These are phyloP conservation scores for Theretra japonica DNA, from an alignment of 2,888 invertebrate genomes.

Conservation along the genomic window DNA sequence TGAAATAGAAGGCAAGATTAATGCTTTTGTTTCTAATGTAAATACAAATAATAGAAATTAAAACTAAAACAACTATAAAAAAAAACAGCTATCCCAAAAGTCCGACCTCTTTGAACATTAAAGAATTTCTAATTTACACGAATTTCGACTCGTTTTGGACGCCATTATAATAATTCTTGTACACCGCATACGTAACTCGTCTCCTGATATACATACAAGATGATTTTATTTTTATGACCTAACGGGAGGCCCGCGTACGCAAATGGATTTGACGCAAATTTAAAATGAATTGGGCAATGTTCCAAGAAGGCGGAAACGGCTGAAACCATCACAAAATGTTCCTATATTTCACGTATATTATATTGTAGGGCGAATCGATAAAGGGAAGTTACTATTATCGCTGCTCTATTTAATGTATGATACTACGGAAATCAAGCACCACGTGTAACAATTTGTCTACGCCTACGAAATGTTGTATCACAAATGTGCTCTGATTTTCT, in stretches of 20 bases:
- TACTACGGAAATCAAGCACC: too few species aligned
- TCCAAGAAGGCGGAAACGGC: conserved; percentile 62
- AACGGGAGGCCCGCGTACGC: conserved; percentile 55
- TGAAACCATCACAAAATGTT: conserved; percentile 49
- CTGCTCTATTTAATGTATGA: background rate
- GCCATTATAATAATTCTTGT: background rate
- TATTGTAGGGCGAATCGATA: background rate
- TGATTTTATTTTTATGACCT: conserved; percentile 58
- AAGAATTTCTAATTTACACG: too few species aligned
- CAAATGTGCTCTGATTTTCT: too few species aligned
- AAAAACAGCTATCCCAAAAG: background rate
- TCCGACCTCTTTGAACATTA: background rate
- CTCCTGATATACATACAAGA: conserved; percentile 34
- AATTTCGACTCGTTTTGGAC: background rate
- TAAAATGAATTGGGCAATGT: conserved; percentile 66
- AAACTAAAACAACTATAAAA: background rate
- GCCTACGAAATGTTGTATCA: too few species aligned
- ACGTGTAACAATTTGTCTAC: too few species aligned
- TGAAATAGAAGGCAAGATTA: background rate
- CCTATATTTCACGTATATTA: background rate
- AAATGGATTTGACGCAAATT: conserved; percentile 72
- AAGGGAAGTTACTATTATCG: background rate
- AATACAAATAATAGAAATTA: background rate
- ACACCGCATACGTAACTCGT: background rate
- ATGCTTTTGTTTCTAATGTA: background rate